Percentiles rank a stretch among this genome's conserved stretches.
Evolutionary conservation across 2,888 invertebrate species (phyloP).

Genomic region (Heteromurus nitidus): DNA sequence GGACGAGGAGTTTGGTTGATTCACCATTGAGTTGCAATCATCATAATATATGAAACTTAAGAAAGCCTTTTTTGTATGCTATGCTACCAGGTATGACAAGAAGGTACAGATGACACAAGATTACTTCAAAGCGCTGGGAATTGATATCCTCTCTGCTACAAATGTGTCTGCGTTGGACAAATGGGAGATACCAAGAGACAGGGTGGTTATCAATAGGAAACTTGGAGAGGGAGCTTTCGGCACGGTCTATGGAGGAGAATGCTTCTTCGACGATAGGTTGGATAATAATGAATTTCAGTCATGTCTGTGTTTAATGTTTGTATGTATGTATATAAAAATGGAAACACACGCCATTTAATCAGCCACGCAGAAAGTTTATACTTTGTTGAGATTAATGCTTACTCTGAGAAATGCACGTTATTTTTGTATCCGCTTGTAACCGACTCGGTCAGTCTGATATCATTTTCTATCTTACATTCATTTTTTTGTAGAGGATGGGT

Average conservation of each 20-base stretch:
- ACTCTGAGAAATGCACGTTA: background rate
- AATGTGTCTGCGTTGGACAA: slow-evolving; percentile 82
- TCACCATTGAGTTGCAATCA: too few species aligned
- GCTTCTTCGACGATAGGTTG: slow-evolving; percentile 81
- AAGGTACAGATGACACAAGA: slow-evolving; percentile 81
- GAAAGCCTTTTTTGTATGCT: too few species aligned
- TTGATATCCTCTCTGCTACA: slow-evolving; percentile 79
- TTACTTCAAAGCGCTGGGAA: slow-evolving; percentile 84
- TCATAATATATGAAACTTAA: too few species aligned
- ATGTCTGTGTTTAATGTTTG: background rate
- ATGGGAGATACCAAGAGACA: slow-evolving; percentile 90
- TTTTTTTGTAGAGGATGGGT: slow-evolving; percentile 75
- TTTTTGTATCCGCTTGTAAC: background rate
- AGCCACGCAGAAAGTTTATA: background rate
- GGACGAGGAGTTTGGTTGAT: too few species aligned
- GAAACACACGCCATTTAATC: background rate
- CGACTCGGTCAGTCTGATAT: background rate
- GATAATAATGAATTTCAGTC: background rate
- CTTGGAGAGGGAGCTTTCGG: slow-evolving; percentile 95
- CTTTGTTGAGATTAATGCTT: background rate
- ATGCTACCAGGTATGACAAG: slow-evolving; percentile 72
- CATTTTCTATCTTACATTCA: too few species aligned
- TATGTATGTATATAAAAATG: background rate
- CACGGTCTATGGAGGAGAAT: slow-evolving; percentile 84
- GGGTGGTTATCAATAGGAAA: slow-evolving; percentile 87